Conservation (phyloP, 2,113 vertebrate genomes). For the Notarius quadriscutis region DNA sequence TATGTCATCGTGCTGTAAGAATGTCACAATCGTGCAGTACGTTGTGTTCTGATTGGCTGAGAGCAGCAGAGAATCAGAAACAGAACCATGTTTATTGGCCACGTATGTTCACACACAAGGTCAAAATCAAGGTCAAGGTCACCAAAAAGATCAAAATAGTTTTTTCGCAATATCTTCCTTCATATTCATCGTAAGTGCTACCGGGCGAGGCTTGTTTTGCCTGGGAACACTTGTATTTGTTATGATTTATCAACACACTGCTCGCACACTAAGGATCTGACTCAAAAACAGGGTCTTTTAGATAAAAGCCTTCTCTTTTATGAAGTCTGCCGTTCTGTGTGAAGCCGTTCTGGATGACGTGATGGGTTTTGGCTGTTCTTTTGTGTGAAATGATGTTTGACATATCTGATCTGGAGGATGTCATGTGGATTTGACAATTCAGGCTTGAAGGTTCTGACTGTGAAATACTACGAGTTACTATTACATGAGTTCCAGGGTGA, state of each 20-base stretch:
- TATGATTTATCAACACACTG: background rate
- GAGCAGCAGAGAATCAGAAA: too few relatives aligned
- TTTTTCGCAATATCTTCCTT: too few relatives aligned
- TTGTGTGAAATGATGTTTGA: background rate
- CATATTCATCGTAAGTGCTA: too few relatives aligned
- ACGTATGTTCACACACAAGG: too few relatives aligned
- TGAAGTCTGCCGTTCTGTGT: background rate
- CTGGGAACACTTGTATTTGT: background rate
- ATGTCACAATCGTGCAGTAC: too few relatives aligned
- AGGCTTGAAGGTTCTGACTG: background rate
- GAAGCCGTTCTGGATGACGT: background rate
- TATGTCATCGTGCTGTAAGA: too few relatives aligned
- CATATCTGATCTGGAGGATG: background rate
- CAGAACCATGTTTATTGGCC: too few relatives aligned
- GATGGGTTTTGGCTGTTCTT: background rate
- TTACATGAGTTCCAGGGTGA: background rate
- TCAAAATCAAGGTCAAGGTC: too few relatives aligned
- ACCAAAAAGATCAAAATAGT: too few relatives aligned
- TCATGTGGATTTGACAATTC: background rate
- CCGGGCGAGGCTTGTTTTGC: too few relatives aligned
- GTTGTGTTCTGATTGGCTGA: too few relatives aligned
- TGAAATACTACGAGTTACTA: background rate
- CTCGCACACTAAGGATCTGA: background rate
- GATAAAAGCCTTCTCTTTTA: background rate
- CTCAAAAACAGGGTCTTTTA: background rate